phyloP scores from a whole-genome alignment of 2,888 invertebrate species.

The Epinotia brunnichana region DNA sequence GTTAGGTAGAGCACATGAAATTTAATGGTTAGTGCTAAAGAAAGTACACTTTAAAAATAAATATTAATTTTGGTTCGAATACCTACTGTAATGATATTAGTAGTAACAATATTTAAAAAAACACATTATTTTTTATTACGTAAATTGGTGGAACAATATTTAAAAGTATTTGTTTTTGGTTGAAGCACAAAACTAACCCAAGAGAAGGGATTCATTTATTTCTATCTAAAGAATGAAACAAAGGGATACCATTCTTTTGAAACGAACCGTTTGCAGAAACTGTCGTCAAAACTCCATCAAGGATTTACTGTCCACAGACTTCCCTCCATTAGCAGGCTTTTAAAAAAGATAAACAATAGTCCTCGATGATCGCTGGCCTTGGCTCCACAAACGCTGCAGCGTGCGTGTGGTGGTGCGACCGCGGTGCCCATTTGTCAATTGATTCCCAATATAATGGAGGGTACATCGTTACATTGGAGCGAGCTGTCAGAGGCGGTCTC shows the following conservation, averaged over 20 bases:
- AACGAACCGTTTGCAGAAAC: conserved; percentile 53
- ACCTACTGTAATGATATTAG: too few species aligned
- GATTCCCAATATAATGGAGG: conserved; percentile 83
- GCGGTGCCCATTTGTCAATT: conserved; percentile 78
- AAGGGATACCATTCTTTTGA: conserved; percentile 45
- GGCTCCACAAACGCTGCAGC: conserved; percentile 46
- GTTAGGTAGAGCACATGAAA: background rate
- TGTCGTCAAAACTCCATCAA: conserved; percentile 47
- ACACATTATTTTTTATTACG: too few species aligned
- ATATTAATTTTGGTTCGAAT: too few species aligned
- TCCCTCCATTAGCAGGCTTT: conserved; percentile 61
- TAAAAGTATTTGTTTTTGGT: background rate
- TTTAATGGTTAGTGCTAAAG: too few species aligned
- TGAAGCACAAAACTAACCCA: conserved; percentile 45
- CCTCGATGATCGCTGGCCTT: conserved; percentile 51
- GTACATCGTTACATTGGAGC: conserved; percentile 78
- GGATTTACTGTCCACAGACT: conserved; percentile 40
- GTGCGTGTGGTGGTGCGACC: conserved; percentile 51
- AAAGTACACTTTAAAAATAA: too few species aligned
- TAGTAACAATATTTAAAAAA: too few species aligned
- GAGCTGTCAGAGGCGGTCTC: conserved; percentile 77
- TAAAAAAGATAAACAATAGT: conserved; percentile 68
- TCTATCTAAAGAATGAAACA: conserved; percentile 12
- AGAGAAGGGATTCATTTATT: conserved; percentile 56
- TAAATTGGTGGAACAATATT: too few species aligned